These are phyloP conservation scores for Strigamia crassipes DNA, from an alignment of 2,888 invertebrate species.

Conservation along the genomic window DNA sequence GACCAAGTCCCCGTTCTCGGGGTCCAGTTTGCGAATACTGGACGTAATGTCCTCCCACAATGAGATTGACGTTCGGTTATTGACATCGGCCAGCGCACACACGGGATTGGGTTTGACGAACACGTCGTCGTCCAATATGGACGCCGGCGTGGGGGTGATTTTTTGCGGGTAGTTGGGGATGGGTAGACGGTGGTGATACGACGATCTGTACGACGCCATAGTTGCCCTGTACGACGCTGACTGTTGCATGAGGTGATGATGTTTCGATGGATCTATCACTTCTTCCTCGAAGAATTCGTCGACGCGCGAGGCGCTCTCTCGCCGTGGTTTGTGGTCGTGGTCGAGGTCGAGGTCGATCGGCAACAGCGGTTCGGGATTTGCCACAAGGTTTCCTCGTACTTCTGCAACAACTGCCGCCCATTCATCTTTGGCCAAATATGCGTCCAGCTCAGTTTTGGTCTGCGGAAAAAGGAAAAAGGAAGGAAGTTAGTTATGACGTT, in stretches of 20 bases:
- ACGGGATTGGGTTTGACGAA: slow-evolving; percentile 71
- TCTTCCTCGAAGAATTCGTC: slow-evolving; percentile 68
- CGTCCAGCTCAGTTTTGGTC: slow-evolving; percentile 68
- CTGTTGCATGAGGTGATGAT: slow-evolving; percentile 45
- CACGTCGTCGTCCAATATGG: slow-evolving; percentile 74
- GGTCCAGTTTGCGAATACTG: slow-evolving; percentile 86
- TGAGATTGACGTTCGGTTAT: slow-evolving; percentile 24
- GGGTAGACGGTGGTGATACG: slow-evolving; percentile 31
- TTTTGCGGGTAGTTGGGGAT: slow-evolving; percentile 6
- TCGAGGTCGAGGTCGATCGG: slow-evolving; percentile 51
- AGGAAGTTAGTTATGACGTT: slow-evolving; percentile 13
- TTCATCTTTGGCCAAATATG: slow-evolving; percentile 77
- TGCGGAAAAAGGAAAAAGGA: slow-evolving; percentile 46
- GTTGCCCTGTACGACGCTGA: slow-evolving; percentile 4
- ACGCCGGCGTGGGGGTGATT: slow-evolving; percentile 46
- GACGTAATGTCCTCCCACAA: slow-evolving; percentile 91
- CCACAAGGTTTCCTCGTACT: slow-evolving; percentile 48
- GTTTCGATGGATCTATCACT: background rate
- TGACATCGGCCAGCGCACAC: background rate
- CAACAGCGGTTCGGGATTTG: slow-evolving; percentile 51
- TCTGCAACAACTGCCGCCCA: slow-evolving; percentile 49
- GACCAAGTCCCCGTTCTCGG: slow-evolving; percentile 86
- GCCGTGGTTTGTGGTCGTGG: slow-evolving; percentile 61
- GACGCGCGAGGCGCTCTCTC: slow-evolving; percentile 67
- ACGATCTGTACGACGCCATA: background rate